Base-by-base conservation (phyloP, 92 coral and sea anemone genomes). In the Siderastrea radians region DNA sequence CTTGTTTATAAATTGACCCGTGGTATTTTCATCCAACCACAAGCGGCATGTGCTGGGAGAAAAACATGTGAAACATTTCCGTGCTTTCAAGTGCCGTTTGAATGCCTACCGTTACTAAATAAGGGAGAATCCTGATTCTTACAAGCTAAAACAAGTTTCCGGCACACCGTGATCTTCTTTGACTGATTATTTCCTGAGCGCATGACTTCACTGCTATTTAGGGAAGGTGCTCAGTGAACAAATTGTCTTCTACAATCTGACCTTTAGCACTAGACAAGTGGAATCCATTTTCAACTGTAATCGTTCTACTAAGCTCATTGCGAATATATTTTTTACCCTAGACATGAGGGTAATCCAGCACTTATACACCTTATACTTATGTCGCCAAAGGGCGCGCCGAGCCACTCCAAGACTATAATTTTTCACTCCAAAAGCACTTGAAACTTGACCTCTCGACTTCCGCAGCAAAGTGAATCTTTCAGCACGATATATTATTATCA, bases 371-470 rank as follows among this genome's bases (percentile, higher is more conserved):
- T 0, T 51, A 19, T 55, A 9, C 10, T 14, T 54, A 44, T 1
- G 73, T 81, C 48, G 45, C 57, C 14, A 9, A 54, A 14, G 76
- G 86, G 75, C 14, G 58, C 55, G 63, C 38, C 55, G 11, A 82
- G 68, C 66, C 76, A 44, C 77, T 69, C 15, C 44, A 79, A 63
- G 12, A 62, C 74, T 17, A 51, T 8, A 70, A 19, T 19, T 46
- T 19, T 59, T 69, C 16, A 46, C 68, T n/a, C 59, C 65, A 17
- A 70, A 70, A 17, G 12, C 54, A 53, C 54, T 43, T 81, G 86
- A 54, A 68, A 58, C 60, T 82, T 70, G 86, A 82, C 78, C 68
- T 69, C 12, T 48, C 54, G 14, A 70, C 77, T 55, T 82, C 77
- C 78, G 68, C 14, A 44, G 44, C 15, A 71, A 12, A 57, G 68